phyloP scores from a whole-genome alignment of 2,797 vertebrate species.

The Xiphorhynchus erythropygius region DNA sequence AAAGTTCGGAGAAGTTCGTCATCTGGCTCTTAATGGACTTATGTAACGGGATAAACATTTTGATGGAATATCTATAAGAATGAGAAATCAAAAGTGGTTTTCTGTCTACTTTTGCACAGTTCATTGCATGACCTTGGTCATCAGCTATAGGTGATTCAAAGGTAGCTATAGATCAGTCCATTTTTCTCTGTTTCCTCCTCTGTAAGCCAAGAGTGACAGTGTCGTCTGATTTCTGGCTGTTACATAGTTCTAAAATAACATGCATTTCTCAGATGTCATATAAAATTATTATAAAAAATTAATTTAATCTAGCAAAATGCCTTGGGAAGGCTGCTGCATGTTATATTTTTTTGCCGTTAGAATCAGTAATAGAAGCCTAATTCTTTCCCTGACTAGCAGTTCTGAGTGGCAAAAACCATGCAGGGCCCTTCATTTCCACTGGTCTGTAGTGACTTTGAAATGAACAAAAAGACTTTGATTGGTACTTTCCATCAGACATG shows the following conservation, averaged over 20 bases:
- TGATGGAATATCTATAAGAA: not conserved
- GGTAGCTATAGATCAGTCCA: not conserved
- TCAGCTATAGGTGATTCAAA: not conserved
- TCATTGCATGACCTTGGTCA: not conserved
- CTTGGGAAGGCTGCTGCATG: not conserved
- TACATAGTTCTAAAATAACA: not conserved
- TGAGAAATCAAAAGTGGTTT: not conserved
- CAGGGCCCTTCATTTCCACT: not conserved
- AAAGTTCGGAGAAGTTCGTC: not conserved
- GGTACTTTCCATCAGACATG: not conserved
- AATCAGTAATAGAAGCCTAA: not conserved
- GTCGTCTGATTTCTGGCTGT: not conserved
- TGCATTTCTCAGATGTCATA: not conserved
- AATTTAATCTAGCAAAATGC: not conserved
- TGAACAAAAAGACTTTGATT: not conserved
- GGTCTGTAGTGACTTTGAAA: not conserved
- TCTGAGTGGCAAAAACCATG: not conserved
- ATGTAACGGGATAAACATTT: not conserved
- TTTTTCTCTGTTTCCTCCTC: not conserved
- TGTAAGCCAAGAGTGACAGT: not conserved
- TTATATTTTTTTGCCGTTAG: not conserved
- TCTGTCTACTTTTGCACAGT: not conserved
- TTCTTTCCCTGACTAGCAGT: not conserved
- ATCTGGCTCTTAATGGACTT: not conserved
- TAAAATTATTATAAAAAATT: not conserved